These are phyloP conservation scores for Rotaria sp. DNA, from an alignment of 2,888 invertebrate species.

Conservation along the genomic window DNA sequence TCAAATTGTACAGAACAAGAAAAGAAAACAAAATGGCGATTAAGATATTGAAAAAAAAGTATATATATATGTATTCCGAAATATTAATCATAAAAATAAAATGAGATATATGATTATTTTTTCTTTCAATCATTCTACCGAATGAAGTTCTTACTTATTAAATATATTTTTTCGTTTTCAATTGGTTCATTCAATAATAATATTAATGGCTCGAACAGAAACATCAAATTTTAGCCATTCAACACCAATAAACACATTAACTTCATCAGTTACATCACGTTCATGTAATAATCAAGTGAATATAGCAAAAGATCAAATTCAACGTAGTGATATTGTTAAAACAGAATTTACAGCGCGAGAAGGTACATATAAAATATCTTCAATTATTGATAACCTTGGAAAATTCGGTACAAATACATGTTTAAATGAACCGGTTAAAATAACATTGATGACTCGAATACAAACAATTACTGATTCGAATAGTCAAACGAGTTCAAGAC, in stretches of 20 bases:
- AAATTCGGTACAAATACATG: background rate
- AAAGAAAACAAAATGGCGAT: background rate
- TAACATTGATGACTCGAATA: background rate
- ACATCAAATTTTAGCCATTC: background rate
- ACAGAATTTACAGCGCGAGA: background rate
- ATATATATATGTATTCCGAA: background rate
- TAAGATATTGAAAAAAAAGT: background rate
- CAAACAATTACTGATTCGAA: background rate
- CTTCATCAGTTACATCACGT: background rate
- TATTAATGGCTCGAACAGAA: background rate
- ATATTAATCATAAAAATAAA: background rate
- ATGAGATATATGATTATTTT: background rate
- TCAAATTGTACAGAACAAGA: background rate
- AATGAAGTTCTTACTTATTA: background rate
- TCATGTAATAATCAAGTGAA: background rate
- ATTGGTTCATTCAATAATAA: background rate
- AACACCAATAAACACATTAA: background rate
- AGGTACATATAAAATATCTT: background rate
- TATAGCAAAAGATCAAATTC: background rate
- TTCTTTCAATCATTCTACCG: background rate
- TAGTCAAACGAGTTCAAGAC: constrained; percentile 1
- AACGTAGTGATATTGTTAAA: background rate
- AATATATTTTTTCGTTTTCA: background rate
- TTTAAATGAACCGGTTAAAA: constrained; percentile 1
- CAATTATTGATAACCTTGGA: constrained; percentile 4